Percentiles rank a stretch among this genome's conserved stretches.
phyloP scores from a whole-genome alignment of 2,888 invertebrate species.

The Mythimna pallens region DNA sequence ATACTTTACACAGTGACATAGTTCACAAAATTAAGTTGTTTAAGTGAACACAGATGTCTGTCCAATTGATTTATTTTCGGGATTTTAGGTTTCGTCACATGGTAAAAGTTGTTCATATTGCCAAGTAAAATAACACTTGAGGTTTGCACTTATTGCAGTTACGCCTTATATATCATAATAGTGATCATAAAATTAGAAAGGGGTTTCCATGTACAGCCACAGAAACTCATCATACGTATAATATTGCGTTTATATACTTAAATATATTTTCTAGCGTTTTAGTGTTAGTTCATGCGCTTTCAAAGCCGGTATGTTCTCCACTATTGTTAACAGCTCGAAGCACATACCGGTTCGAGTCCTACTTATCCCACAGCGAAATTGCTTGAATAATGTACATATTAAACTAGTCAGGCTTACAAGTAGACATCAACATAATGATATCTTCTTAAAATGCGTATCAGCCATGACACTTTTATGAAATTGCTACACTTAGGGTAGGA shows the following conservation, averaged over 20 bases:
- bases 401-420: conserved; percentile 18
- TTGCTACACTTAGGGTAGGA: conserved; percentile 24
- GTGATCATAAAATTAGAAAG: not conserved
- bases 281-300: conserved; percentile 14
- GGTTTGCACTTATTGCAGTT: not conserved
- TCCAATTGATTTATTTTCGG: no score
- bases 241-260: not conserved
- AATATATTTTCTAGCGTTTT: not conserved
- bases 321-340: conserved; percentile 32
- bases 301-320: conserved; percentile 9
- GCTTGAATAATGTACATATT: conserved; percentile 51
- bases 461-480: conserved; percentile 41
- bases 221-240: not conserved
- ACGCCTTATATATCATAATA: not conserved
- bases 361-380: conserved; percentile 30
- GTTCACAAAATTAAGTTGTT: no score
- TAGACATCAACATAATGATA: conserved; percentile 44
- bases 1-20: no score
- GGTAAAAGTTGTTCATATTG: no score
- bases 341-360: conserved; percentile 41
- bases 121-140: no score
- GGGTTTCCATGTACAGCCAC: not conserved
- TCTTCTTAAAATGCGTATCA: conserved; percentile 32
- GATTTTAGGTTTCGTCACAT: no score
- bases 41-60: no score